Percentiles rank a stretch among this genome's conserved stretches.
phyloP scores from a whole-genome alignment of 2,113 vertebrate genomes.

The Etheostoma cragini region DNA sequence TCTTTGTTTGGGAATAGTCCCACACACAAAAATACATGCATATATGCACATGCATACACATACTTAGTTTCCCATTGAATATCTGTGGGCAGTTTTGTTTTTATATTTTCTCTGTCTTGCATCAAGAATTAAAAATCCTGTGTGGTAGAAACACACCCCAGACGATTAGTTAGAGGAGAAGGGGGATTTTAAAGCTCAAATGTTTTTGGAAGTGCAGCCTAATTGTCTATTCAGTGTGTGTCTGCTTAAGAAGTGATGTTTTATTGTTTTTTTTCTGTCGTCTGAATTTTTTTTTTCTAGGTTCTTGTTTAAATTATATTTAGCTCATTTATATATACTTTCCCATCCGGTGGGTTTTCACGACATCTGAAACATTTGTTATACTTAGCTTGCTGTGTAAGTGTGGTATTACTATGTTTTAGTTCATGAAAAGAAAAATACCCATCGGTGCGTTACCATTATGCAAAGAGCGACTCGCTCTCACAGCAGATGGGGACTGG shows the following conservation, averaged over 20 bases:
- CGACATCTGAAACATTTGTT: constrained; percentile 58
- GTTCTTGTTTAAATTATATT: constrained; percentile 79
- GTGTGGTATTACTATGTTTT: constrained; percentile 73
- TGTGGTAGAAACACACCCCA: constrained; percentile 69
- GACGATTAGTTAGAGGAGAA: constrained; percentile 37
- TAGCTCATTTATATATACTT: constrained; percentile 65
- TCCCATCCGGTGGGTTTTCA: constrained; percentile 49
- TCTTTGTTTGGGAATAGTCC: constrained; percentile 44
- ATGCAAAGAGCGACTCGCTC: constrained; percentile 71
- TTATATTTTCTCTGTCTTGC: constrained; percentile 83
- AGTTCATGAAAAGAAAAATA: constrained; percentile 35
- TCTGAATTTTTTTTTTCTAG: constrained; percentile 68
- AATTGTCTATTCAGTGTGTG: constrained; percentile 46
- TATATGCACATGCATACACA: constrained; percentile 34
- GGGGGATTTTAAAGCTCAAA: constrained; percentile 44
- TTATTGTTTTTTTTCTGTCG: constrained; percentile 51
- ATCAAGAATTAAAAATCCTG: constrained; percentile 82
- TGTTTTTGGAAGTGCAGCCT: constrained; percentile 44
- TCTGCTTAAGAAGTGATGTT: constrained; percentile 54
- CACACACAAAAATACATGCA: neutral
- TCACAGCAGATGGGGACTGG: constrained; percentile 65
- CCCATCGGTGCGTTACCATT: constrained; percentile 66
- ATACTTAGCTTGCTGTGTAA: constrained; percentile 75
- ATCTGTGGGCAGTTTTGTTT: constrained; percentile 74
- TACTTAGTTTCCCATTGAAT: constrained; percentile 61